Evolutionary conservation across 2,888 invertebrate genomes (phyloP), one percentile per base, ranked within the genome.

Genomic region (Linyphia triangularis): DNA sequence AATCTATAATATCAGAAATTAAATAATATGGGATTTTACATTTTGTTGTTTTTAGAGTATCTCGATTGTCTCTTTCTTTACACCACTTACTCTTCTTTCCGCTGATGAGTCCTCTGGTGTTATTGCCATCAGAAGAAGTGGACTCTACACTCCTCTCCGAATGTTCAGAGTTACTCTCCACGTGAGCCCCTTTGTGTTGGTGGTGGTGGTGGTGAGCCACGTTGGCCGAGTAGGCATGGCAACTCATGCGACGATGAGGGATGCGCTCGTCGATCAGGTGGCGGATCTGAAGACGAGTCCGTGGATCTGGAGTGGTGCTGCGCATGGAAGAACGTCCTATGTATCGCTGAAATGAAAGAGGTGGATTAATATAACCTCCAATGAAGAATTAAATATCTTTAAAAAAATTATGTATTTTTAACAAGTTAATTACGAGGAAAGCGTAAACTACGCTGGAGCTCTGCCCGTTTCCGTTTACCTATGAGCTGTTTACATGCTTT

Each of bases 211-310:
- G 5, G 9, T 28, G n/a, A 6, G 28, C 19, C 6, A 40, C 22
- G 26, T 37, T 57, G 51, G 19, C 61, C 26, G 37, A 24, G 79
- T 65, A 69, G 57, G 37, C 37, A 9, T 73, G 61, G 61, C 67
- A 59, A 51, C 82, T 88, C 16, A 78, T 59, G 4, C 88, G 61
- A 3, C 89, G 30, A 59, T 72, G 89, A 10, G 78, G 89, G n/a
- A 83, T 69, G 6, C 85, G 79, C 2, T 89, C 89, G 43, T 96
- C 97, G 81, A 97, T 96, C 93, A 97, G 94, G 72, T 97, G 95
- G 82, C 97, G 94, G 92, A 97, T 97, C 92, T 97, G 97, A 95
- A 97, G 96, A 93, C 97, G 97, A 93, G 96, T 96, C 93, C 96
- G 96, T 93, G 97, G 89, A 1, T 67, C 37, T 7, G 57, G 67